Base-by-base conservation (phyloP, 2,113 vertebrate genomes). In the Nycticebus coucang region DNA sequence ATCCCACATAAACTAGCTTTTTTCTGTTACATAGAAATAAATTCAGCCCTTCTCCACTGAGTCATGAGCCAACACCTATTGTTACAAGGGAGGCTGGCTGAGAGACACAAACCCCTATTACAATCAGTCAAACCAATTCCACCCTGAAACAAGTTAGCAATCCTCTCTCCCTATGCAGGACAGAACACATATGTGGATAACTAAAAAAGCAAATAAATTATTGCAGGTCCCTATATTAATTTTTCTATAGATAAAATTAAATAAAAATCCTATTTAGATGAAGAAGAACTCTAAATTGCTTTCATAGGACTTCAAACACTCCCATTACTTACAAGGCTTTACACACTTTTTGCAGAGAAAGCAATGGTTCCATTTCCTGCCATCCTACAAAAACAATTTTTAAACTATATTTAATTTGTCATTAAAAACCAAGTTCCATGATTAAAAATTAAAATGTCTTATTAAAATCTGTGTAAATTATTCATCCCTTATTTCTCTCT, bases 361-460 rank as follows among this genome's bases (percentile, higher is more conserved):
- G 98, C 99, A 99, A 82, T 99, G 99, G 75, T 98, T 99, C 99
- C 99, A 99, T n/a, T 81, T 98, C 86, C 99, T 99, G 33, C 99
- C 99, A 57, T 99, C 99, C 99, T 99, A 96, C 87, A 97, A 85
- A 95, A 93, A 98, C 80, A 98, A 95, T 82, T 87, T 83, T 93
- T 93, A 85, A 97, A 53, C 7, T 33, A 96, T 53, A 89, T 33
- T 93, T 91, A 96, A 96, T 94, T 96, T 95, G 95, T 96, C 93
- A 95, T 88, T 96, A 96, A 97, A 96, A 97, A 93, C 96, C 91
- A 96, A 96, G 83, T 93, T 72, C 45, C 18, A 97, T 77, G 93
- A 98, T 97, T 97, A 97, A 96, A 97, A 97, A 97, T 71, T 28
- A 96, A 97, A 97, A 97, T 85, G 71, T 35, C 91, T 75, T 75